A percentile compares a stretch with the other conserved stretches of the same genome.
Evolutionary conservation across 2,888 invertebrate species (phyloP).

Genomic region (Thera britannica): DNA sequence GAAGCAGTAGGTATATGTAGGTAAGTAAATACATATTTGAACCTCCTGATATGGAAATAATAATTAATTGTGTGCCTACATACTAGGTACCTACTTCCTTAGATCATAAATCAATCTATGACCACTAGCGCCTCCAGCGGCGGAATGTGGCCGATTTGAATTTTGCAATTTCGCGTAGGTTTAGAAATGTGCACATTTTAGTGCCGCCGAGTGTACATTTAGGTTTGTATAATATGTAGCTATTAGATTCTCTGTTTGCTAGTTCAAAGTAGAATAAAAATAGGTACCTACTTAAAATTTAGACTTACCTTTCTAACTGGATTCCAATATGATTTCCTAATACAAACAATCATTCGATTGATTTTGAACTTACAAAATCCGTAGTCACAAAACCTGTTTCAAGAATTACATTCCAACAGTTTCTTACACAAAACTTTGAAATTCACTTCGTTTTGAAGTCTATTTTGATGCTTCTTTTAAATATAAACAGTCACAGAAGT

Average conservation of each 20-base stretch:
- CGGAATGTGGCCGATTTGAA: too few species aligned
- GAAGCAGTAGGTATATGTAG: too few species aligned
- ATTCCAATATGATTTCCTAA: slow-evolving; percentile 52
- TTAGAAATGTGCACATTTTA: neutral
- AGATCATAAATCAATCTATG: too few species aligned
- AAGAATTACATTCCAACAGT: slow-evolving; percentile 41
- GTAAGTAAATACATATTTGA: too few species aligned
- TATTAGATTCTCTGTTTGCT: too few species aligned
- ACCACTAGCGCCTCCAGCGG: too few species aligned
- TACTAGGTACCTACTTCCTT: too few species aligned
- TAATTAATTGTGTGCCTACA: too few species aligned
- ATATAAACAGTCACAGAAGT: slow-evolving; percentile 9
- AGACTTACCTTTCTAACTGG: slow-evolving; percentile 58
- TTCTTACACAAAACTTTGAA: slow-evolving; percentile 25
- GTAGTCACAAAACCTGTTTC: slow-evolving; percentile 43
- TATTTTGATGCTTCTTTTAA: slow-evolving; percentile 1
- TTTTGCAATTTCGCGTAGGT: too few species aligned
- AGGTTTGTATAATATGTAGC: neutral
- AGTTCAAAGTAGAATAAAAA: too few species aligned
- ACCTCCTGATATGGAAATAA: too few species aligned
- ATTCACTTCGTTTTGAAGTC: slow-evolving; percentile 9
- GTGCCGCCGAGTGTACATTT: slow-evolving; percentile 1
- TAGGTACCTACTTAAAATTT: neutral
- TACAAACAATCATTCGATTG: slow-evolving; percentile 44
- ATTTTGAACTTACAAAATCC: slow-evolving; percentile 61